phyloP scores from a whole-genome alignment of 2,113 vertebrate genomes.

The Thinocorus orbignyianus region DNA sequence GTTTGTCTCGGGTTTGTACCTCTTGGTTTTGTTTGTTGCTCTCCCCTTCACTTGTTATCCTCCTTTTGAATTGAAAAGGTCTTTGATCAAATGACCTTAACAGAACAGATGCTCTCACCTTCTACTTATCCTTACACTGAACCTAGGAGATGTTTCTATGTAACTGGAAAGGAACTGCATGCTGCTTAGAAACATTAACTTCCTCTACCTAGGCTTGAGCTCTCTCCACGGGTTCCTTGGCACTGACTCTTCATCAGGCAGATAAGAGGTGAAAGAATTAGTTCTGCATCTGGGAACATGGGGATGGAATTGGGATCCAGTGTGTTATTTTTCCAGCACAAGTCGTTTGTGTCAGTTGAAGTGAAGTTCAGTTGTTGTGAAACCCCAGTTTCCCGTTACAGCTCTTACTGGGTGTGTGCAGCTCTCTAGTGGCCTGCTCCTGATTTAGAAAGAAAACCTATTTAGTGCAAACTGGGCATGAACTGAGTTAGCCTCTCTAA shows the following conservation, averaged over 20 bases:
- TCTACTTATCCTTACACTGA: not conserved
- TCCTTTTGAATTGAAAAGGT: not conserved
- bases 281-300: not conserved
- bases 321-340: not conserved
- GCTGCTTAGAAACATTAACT: not conserved
- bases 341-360: not conserved
- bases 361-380: not conserved
- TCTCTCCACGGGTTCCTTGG: not conserved
- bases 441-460: slow-evolving; percentile 20
- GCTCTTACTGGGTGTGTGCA: not conserved
- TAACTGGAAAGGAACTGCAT: not conserved
- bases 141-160: accelerated
- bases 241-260: not conserved
- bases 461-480: not conserved
- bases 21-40: not conserved
- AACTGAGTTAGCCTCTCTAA: slow-evolving; percentile 1
- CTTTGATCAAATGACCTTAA: not conserved
- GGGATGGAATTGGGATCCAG: not conserved
- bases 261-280: not conserved
- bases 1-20: not conserved
- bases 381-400: not conserved
- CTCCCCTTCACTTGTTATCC: not conserved
- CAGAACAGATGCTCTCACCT: not conserved
- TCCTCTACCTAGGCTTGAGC: not conserved
- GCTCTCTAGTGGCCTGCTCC: slow-evolving; percentile 22